These are phyloP conservation scores for Ophthalmolycus amberensis DNA, from an alignment of 2,113 vertebrate species.

Conservation along the genomic window DNA sequence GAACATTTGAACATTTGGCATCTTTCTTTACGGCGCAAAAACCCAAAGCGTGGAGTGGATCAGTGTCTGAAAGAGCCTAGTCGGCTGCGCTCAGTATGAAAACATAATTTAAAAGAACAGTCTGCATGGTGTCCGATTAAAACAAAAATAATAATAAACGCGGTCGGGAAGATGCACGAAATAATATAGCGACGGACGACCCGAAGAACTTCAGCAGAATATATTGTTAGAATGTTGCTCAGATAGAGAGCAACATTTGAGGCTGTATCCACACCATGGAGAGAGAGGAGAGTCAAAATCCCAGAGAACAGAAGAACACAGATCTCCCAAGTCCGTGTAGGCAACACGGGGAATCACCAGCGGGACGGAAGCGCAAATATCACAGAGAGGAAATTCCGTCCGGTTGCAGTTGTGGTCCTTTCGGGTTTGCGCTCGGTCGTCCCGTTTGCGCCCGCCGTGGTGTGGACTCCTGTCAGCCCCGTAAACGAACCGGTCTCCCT, in stretches of 20 bases:
- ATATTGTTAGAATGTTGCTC: neutral
- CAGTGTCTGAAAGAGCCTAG: constrained; percentile 31
- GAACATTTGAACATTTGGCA: constrained; percentile 50
- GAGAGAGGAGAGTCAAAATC: constrained; percentile 31
- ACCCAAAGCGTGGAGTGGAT: constrained; percentile 12
- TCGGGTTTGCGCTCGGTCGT: constrained; percentile 55
- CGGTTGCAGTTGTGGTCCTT: constrained; percentile 59
- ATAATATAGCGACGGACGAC: neutral
- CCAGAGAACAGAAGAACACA: neutral
- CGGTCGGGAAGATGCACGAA: neutral
- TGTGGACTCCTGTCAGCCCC: constrained; percentile 59
- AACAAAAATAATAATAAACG: too few species aligned
- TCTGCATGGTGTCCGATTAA: constrained; percentile 63
- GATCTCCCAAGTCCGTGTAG: constrained; percentile 43
- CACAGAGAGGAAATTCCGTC: constrained; percentile 50
- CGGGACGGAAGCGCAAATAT: constrained; percentile 8
- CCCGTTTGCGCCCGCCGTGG: constrained; percentile 65
- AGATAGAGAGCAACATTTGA: constrained; percentile 43
- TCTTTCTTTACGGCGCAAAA: constrained; percentile 21
- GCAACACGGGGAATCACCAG: neutral
- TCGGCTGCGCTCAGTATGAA: constrained; percentile 63
- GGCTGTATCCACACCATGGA: constrained; percentile 47
- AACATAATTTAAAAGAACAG: constrained; percentile 41
- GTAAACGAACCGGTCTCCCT: constrained; percentile 36
- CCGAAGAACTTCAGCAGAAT: constrained; percentile 50